A percentile compares a stretch with the other conserved stretches of the same genome.
phyloP scores from a whole-genome alignment of 2,888 invertebrate species.

The Acronicta leporina region DNA sequence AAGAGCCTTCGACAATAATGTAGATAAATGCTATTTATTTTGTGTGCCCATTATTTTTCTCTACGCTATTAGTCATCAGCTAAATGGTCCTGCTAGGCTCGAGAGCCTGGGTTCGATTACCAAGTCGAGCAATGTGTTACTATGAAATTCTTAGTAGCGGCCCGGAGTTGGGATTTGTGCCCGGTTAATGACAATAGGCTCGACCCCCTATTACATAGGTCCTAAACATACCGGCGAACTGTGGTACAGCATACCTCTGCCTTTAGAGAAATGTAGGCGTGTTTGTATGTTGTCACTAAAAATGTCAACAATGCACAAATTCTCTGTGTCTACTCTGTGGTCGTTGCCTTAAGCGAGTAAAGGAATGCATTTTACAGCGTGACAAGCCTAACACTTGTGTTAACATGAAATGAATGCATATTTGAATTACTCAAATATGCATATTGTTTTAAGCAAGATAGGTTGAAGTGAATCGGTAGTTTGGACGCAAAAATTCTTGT shows the following conservation, averaged over 20 bases:
- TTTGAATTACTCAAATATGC: conserved; percentile 42
- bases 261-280: too few species aligned
- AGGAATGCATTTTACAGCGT: conserved; percentile 56
- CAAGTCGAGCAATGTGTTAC: too few species aligned
- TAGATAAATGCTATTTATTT: too few species aligned
- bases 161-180: too few species aligned
- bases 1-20: too few species aligned
- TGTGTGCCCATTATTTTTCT: too few species aligned
- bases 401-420: conserved; percentile 51
- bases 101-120: too few species aligned
- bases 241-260: neutral
- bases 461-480: conserved; percentile 21
- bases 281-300: too few species aligned
- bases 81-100: too few species aligned
- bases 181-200: too few species aligned
- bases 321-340: conserved; percentile 49
- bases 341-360: conserved; percentile 44
- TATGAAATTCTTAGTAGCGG: too few species aligned
- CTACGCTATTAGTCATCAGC: too few species aligned
- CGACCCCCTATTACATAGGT: neutral
- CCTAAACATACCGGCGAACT: neutral
- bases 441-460: conserved; percentile 37
- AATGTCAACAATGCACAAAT: neutral
- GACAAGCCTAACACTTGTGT: conserved; percentile 62
- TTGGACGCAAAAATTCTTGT: neutral